Evolutionary conservation across 2,113 vertebrate species (phyloP).

Genomic region (Charina bottae): DNA sequence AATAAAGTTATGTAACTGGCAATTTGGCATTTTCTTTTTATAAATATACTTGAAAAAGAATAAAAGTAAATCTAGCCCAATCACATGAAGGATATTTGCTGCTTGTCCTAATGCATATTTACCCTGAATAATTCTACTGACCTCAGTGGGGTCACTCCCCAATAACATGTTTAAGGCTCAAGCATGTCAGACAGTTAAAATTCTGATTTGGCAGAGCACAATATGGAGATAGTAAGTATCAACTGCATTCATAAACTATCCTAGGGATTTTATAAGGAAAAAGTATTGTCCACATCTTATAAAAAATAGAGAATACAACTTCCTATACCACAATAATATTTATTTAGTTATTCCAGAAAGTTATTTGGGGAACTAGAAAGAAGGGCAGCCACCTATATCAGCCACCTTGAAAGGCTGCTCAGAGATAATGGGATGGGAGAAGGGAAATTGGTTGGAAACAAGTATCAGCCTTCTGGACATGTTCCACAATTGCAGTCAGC

Average conservation of each 20-base stretch:
- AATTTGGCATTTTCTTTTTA: not conserved
- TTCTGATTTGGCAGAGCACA: not conserved
- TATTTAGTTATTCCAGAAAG: not conserved
- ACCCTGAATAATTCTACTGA: not conserved
- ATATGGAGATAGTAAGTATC: not conserved
- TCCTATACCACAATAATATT: slow-evolving; percentile 9
- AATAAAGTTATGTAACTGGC: not conserved
- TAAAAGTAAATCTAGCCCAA: not conserved
- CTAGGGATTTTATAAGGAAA: not conserved
- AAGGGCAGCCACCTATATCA: not conserved
- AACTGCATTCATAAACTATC: not conserved
- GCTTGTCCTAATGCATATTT: not conserved
- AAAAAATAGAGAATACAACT: not conserved
- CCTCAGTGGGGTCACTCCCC: not conserved
- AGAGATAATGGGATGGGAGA: not conserved
- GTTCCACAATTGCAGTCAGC: not conserved
- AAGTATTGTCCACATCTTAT: not conserved
- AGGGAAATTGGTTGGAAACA: not conserved
- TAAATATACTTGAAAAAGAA: not conserved
- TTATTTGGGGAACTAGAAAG: not conserved
- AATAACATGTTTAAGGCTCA: not conserved
- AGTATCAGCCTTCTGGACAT: not conserved
- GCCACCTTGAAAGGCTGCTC: not conserved
- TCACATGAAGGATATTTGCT: not conserved
- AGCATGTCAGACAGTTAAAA: not conserved